phyloP scores from a whole-genome alignment of 1,140 invertebrate genomes.

The Drosophila pandora region DNA sequence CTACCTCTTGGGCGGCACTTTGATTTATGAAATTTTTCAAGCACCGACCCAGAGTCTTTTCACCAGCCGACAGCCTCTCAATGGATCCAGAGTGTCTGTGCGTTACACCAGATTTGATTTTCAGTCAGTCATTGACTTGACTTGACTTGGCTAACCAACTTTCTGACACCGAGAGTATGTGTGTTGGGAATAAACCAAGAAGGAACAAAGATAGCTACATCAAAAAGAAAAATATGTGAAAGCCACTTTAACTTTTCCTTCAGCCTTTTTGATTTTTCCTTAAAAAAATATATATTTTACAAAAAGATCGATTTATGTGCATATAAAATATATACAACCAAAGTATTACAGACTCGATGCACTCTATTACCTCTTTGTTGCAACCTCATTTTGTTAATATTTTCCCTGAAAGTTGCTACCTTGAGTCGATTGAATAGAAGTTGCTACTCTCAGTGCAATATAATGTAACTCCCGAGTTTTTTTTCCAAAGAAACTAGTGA shows the following conservation, averaged over 20 bases:
- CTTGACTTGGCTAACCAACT: constrained; percentile 42
- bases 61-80: constrained; percentile 19
- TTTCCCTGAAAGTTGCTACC: constrained; percentile 23
- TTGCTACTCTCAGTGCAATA: constrained; percentile 8
- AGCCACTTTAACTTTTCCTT: background rate
- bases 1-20: constrained; percentile 31
- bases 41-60: constrained; percentile 14
- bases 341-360: background rate
- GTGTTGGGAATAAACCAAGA: background rate
- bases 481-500: background rate
- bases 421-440: constrained; percentile 53
- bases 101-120: constrained; percentile 42
- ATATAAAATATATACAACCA: background rate
- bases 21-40: constrained; percentile 76
- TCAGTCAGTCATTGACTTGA: constrained; percentile 42
- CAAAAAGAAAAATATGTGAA: constrained; percentile 21
- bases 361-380: constrained; percentile 2
- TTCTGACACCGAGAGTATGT: constrained; percentile 23
- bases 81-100: constrained; percentile 7
- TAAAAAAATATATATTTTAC: background rate
- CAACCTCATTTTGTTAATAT: constrained; percentile 6
- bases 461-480: constrained; percentile 1
- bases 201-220: constrained; percentile 1
- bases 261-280: background rate
- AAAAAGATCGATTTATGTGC: too few species aligned